Percentiles rank a stretch among this genome's conserved stretches.
These are phyloP conservation scores for Tangara arthus DNA, from an alignment of 2,797 vertebrate species.

Conservation along the genomic window DNA sequence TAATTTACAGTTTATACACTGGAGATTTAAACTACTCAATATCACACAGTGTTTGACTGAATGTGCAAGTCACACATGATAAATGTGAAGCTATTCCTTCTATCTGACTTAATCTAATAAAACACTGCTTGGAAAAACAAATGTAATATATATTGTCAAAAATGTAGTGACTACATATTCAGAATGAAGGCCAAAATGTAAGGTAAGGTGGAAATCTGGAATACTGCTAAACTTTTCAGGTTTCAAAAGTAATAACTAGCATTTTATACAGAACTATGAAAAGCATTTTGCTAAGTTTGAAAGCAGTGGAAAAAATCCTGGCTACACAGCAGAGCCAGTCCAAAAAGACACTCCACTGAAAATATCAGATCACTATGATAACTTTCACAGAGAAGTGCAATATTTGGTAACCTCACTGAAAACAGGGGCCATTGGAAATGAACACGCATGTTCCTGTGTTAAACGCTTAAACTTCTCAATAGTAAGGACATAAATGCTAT, in stretches of 20 bases:
- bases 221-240: neutral
- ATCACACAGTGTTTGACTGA: neutral
- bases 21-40: constrained; percentile 11
- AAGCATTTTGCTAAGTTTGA: neutral
- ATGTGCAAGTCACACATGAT: neutral
- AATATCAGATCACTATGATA: neutral
- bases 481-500: neutral
- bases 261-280: neutral
- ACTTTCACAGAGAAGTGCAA: neutral
- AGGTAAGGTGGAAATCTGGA: neutral
- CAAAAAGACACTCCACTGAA: neutral
- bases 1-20: constrained; percentile 8
- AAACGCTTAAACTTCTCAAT: neutral
- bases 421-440: neutral
- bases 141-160: neutral
- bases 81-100: constrained; percentile 13
- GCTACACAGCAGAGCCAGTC: neutral
- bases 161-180: neutral
- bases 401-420: neutral
- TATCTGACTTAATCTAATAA: constrained; percentile 60
- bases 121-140: constrained; percentile 36
- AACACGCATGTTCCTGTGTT: neutral
- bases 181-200: neutral
- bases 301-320: neutral
- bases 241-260: neutral